phyloP scores from a whole-genome alignment of 2,888 invertebrate genomes.

The Xylota sylvarum region DNA sequence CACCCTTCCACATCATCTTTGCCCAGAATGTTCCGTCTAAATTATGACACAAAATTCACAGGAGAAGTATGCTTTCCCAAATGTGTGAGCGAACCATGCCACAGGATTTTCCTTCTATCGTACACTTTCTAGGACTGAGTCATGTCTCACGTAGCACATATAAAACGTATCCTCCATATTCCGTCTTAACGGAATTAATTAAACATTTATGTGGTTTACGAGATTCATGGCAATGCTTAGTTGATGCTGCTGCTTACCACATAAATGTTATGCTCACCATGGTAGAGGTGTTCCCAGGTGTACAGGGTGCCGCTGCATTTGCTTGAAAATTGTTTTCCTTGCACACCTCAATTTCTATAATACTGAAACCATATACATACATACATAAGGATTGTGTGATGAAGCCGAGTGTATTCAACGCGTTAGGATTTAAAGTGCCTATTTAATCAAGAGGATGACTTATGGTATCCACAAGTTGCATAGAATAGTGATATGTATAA shows the following conservation, averaged over 20 bases:
- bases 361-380: not conserved
- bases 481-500: too few relatives aligned
- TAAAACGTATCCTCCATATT: slow-evolving; percentile 49
- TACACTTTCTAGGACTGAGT: not conserved
- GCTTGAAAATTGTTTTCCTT: not conserved
- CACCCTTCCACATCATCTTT: not conserved
- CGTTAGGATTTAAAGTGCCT: not conserved
- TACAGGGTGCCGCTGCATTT: slow-evolving; percentile 25
- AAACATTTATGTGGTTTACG: slow-evolving; percentile 73
- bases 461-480: too few relatives aligned
- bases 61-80: not conserved
- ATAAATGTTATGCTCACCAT: slow-evolving; percentile 42
- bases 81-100: slow-evolving; percentile 1
- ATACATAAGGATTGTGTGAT: not conserved
- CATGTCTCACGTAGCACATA: slow-evolving; percentile 36
- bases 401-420: not conserved
- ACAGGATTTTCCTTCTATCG: not conserved
- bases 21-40: not conserved
- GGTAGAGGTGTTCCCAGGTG: slow-evolving; percentile 14
- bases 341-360: not conserved
- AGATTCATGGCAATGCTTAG: slow-evolving; percentile 47
- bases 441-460: too few relatives aligned
- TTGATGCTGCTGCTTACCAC: slow-evolving; percentile 29
- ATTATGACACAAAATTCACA: slow-evolving; percentile 26
- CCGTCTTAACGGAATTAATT: slow-evolving; percentile 67